Base-by-base conservation (phyloP, 2,113 vertebrate species). In the Lampris incognitus region DNA sequence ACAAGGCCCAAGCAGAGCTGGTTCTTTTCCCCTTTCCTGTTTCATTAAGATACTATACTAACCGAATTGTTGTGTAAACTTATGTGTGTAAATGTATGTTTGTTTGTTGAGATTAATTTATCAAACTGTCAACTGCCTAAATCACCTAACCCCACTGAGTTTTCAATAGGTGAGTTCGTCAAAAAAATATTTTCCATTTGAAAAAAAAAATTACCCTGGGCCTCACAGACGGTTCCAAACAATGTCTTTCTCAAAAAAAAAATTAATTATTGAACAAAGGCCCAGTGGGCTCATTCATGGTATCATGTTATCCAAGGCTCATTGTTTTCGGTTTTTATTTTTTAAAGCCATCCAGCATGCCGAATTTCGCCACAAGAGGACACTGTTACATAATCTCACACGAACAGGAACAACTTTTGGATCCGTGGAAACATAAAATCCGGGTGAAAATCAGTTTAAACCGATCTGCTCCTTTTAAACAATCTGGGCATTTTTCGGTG, bases 141-240 rank as follows among this genome's bases (percentile, higher is more conserved):
- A 2, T 9, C 13, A 9, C 9, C 11, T 46, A 5, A 10, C 9
- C 44, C 24, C 10, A 1, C 9, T 50, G 2, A 10, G 11, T 1
- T 1, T 48, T 24, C 24, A 24, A 24, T 24, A 24, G 24, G 24
- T 24, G 24, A 24, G 24, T 24, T 24, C 24, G 0, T 24, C 24
- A 24, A 24, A 24, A 24, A 24, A 24, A 24, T 24, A 24, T 24
- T 24, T 24, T 24, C 24, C 24, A 24, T 24, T 24, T 24, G 24
- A 24, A 24, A 24, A 24, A 51, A 66, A 46, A 13, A 51, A 72
- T 78, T 66, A 66, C 39, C 57, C 71, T 71, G 56, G 24, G 46
- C 13, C 62, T 67, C 55, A 40, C 10, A 24, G 24, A 24, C 24
- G 44, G n/a, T 67, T 66, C 2, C 39, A n/a, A 52, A 63, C 40